These are phyloP conservation scores for Hylaeus volcanicus DNA, from an alignment of 1,140 invertebrate species.

Conservation along the genomic window DNA sequence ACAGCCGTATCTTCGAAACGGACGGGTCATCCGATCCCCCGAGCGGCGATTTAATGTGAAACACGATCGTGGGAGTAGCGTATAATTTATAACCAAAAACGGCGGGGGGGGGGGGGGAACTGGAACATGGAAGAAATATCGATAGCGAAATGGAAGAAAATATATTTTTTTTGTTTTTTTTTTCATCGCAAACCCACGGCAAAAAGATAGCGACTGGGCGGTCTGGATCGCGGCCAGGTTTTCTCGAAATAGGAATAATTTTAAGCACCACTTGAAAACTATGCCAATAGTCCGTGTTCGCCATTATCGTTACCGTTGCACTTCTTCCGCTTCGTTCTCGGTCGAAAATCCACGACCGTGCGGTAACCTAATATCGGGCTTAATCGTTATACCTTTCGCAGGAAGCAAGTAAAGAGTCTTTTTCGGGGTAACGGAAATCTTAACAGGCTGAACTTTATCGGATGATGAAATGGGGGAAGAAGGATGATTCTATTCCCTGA, in stretches of 20 bases:
- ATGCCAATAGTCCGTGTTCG: constrained; percentile 64
- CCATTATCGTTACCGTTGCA: constrained; percentile 60
- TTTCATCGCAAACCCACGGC: not conserved
- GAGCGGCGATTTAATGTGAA: constrained; percentile 29
- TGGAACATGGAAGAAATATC: not conserved
- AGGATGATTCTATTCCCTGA: too few relatives aligned
- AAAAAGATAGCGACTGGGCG: constrained; percentile 6
- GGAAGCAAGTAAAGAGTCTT: constrained; percentile 6
- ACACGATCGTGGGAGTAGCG: constrained; percentile 8
- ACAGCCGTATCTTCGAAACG: constrained; percentile 28
- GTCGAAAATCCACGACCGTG: constrained; percentile 22
- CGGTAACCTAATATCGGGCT: constrained; percentile 45
- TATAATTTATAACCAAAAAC: constrained; percentile 21
- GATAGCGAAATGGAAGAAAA: constrained; percentile 6
- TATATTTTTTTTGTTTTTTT: not conserved
- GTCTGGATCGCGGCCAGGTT: constrained; percentile 49
- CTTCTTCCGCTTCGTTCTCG: constrained; percentile 48
- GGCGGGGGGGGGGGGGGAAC: too few relatives aligned
- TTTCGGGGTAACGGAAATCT: constrained; percentile 3
- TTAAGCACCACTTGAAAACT: constrained; percentile 60
- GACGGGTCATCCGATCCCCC: constrained; percentile 27
- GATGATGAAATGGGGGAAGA: too few relatives aligned
- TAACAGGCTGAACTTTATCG: constrained; percentile 15
- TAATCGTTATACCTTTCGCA: constrained; percentile 34
- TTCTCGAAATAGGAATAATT: constrained; percentile 59